A percentile compares a stretch with the other conserved stretches of the same genome.
These are phyloP conservation scores for Linurgus olivaceus DNA, from an alignment of 2,797 vertebrate species.

Conservation along the genomic window DNA sequence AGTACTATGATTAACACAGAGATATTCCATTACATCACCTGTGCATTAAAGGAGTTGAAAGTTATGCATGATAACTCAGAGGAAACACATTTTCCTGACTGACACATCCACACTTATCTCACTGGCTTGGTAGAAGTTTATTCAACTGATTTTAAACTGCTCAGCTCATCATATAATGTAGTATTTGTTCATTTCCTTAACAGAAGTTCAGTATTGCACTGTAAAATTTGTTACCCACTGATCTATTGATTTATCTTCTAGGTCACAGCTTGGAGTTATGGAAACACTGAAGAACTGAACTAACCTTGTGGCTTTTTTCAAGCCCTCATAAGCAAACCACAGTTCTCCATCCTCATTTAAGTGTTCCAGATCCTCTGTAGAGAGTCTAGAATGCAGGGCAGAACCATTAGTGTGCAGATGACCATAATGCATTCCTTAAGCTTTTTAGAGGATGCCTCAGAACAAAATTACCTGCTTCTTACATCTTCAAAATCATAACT, in stretches of 20 bases:
- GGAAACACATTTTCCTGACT: background rate
- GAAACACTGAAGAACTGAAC: background rate
- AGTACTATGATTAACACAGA: background rate
- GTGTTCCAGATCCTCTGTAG: slow-evolving; percentile 80
- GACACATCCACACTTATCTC: background rate
- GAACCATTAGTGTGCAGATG: background rate
- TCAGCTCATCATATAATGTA: background rate
- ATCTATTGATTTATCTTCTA: background rate
- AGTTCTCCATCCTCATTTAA: slow-evolving; percentile 86
- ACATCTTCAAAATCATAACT: slow-evolving; percentile 85
- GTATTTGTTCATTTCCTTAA: background rate
- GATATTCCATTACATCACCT: background rate
- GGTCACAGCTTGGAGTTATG: background rate
- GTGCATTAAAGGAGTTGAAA: background rate
- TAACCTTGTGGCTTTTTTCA: slow-evolving; percentile 92
- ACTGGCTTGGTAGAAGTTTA: background rate
- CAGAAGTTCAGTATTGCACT: background rate
- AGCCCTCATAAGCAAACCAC: slow-evolving; percentile 84
- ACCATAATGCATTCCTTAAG: background rate
- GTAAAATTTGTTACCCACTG: background rate
- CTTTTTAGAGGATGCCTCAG: background rate
- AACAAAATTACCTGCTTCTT: slow-evolving; percentile 81
- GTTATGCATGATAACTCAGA: background rate
- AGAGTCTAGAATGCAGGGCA: slow-evolving; percentile 76
- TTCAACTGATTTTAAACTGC: background rate